Conservation (phyloP, 2,888 invertebrate species). For the Troides helena region DNA sequence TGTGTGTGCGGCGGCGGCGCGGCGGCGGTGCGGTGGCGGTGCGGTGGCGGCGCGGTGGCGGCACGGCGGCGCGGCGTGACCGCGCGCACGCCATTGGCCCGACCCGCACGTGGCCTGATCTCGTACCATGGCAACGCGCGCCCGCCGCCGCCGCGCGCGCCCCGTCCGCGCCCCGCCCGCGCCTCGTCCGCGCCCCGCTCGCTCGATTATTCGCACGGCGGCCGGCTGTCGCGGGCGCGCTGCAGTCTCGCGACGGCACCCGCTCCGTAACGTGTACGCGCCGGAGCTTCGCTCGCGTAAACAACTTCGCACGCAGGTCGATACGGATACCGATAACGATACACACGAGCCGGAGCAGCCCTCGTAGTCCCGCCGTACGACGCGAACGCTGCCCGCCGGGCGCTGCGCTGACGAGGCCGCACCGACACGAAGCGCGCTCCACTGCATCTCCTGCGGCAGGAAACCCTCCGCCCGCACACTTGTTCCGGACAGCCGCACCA, state of each 20-base stretch:
- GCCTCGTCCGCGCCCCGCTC: conserved; percentile 38
- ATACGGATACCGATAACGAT: conserved; percentile 38
- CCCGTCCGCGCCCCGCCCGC: conserved; percentile 41
- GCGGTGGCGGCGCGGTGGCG: conserved; percentile 37
- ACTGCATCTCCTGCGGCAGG: not conserved
- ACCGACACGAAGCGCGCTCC: not conserved
- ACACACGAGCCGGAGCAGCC: conserved; percentile 32
- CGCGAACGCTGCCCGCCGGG: not conserved
- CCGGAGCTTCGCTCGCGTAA: conserved; percentile 21
- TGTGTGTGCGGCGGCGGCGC: too few relatives aligned
- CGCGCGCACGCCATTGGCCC: conserved; percentile 35
- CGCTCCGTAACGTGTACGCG: conserved; percentile 17
- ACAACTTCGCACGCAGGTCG: conserved; percentile 49
- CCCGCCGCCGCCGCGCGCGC: conserved; percentile 39
- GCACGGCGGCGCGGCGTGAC: conserved; percentile 33
- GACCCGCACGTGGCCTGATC: conserved; percentile 85
- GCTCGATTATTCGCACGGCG: conserved; percentile 33
- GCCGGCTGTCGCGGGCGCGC: conserved; percentile 34
- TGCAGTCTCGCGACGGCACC: conserved; percentile 31
- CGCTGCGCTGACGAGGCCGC: not conserved
- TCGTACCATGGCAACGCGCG: conserved; percentile 84
- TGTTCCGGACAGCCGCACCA: too few relatives aligned
- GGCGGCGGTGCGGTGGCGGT: conserved; percentile 24
- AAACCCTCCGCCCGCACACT: not conserved
- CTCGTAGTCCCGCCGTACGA: conserved; percentile 29